Conservation (phyloP, 2,888 invertebrate species). For the Arge pagana region DNA sequence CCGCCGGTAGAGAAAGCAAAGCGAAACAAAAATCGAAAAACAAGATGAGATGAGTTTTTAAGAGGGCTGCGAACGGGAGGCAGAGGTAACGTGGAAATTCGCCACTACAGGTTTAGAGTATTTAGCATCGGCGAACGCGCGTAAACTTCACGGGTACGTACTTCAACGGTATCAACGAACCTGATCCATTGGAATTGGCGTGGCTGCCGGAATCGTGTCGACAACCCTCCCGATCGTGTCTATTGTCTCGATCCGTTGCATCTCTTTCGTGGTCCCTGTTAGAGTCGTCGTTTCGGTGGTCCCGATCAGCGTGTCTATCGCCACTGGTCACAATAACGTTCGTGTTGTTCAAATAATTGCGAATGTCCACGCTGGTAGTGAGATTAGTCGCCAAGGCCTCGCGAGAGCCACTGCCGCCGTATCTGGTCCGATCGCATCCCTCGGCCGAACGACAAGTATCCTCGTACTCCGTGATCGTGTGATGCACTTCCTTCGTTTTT, state of each 20-base stretch:
- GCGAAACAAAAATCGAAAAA: too few species aligned
- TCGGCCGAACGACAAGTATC: constrained; percentile 33
- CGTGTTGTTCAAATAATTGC: constrained; percentile 34
- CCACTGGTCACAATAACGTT: constrained; percentile 6
- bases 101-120: too few species aligned
- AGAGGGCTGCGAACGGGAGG: too few species aligned
- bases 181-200: too few species aligned
- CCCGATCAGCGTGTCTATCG: not conserved
- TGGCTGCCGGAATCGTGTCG: too few species aligned
- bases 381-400: constrained; percentile 35
- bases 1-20: too few species aligned
- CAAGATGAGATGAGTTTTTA: too few species aligned
- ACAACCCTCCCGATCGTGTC: too few species aligned
- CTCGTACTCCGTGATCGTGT: constrained; percentile 44
- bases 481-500: constrained; percentile 41
- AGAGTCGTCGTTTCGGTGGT: not conserved
- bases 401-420: not conserved
- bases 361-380: constrained; percentile 45
- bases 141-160: too few species aligned
- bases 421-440: constrained; percentile 33
- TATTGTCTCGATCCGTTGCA: not conserved
- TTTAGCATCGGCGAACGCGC: too few species aligned
- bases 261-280: not conserved
- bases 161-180: too few species aligned
- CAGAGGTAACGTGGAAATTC: too few species aligned